Base-by-base conservation (phyloP, 2,888 invertebrate species). In the Tetrapedia diversipes region DNA sequence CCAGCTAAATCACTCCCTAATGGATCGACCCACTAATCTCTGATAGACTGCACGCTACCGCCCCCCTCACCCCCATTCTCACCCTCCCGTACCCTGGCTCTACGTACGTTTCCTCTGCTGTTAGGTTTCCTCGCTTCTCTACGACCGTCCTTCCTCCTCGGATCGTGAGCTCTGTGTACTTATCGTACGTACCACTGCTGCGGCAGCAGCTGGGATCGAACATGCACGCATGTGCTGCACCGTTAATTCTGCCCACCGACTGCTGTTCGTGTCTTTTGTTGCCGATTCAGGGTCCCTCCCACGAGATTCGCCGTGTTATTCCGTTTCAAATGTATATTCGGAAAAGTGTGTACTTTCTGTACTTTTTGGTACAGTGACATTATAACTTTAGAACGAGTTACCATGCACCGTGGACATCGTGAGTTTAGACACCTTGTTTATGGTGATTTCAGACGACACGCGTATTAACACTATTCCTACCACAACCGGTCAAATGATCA, bases 1-100 rank as follows among this genome's bases (percentile, higher is more conserved):
- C 85, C 79, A 81, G 81, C 83, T 87, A 87, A 89, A 89, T 89
- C 88, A 89, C 84, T 83, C 85, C 82, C 86, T 89, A 88, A 89
- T 89, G 89, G 87, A 89, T 88, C 86, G 88, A 83, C 75, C 83
- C 83, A 86, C 87, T 89, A 88, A 90, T 90, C 89, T 89, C 85
- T 86, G 89, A 89, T 87, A 86, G 88, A 87, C 85, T 88, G 84
- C 85, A 61, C 74, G 79, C 74, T 73, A 74, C 80, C 65, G 66
- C 51, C 49, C 63, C 19, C 60, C 51, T 67, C n/a, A n/a, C n/a
- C 41, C 60, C 45, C 43, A 54, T 63, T 41, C 57, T 47, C 64
- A 43, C 51, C 45, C 63, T 60, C 27, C 37, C 59, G 61, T 63
- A n/a, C 27, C 66, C 24, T 32, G 27, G 39, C 56, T 65, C 75